These are phyloP conservation scores for Psittacula cyanocephala DNA, from an alignment of 2,113 vertebrate genomes.

Conservation along the genomic window DNA sequence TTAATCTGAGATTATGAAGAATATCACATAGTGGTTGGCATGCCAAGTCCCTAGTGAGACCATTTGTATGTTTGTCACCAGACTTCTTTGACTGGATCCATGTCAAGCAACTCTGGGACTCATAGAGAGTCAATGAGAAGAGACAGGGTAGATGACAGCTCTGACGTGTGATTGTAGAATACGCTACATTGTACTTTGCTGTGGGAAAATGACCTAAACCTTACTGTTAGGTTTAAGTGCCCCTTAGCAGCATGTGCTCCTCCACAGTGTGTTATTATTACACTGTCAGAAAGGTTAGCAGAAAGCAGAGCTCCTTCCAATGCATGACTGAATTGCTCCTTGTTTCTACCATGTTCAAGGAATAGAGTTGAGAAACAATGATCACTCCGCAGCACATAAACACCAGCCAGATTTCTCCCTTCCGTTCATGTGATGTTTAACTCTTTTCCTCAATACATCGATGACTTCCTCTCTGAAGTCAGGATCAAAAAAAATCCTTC, in stretches of 20 bases:
- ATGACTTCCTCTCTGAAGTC: background rate
- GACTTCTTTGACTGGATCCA: background rate
- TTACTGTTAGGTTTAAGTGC: background rate
- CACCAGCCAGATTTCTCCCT: background rate
- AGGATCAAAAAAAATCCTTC: background rate
- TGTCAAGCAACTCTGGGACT: background rate
- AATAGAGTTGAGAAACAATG: background rate
- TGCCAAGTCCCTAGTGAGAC: background rate
- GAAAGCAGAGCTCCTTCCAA: background rate
- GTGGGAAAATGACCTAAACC: background rate
- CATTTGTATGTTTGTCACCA: background rate
- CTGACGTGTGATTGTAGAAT: background rate
- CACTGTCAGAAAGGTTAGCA: background rate
- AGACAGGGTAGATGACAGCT: background rate
- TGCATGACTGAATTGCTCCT: background rate
- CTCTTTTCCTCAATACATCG: background rate
- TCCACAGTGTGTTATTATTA: background rate
- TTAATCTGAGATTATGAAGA: background rate
- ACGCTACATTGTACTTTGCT: background rate
- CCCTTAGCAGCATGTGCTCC: background rate
- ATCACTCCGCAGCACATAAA: background rate
- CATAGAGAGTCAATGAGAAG: background rate
- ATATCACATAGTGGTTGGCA: background rate
- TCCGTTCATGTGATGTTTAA: background rate
- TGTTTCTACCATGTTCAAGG: background rate